These are phyloP conservation scores for Anoncus sp. DNA, from an alignment of 2,888 invertebrate species.

Conservation along the genomic window DNA sequence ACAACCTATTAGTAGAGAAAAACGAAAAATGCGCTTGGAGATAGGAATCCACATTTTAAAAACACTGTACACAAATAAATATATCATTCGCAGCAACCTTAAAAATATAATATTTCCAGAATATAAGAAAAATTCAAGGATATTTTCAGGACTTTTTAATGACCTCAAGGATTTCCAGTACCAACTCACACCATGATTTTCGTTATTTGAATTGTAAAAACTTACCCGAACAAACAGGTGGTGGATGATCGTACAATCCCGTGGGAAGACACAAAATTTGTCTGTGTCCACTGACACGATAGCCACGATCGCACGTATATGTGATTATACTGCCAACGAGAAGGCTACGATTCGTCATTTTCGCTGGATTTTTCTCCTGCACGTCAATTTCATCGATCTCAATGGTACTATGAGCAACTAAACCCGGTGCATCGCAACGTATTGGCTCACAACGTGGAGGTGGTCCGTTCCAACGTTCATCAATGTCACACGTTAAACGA, in stretches of 20 bases:
- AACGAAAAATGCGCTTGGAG: too few species aligned
- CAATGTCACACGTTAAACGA: constrained; percentile 94
- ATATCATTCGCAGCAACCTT: too few species aligned
- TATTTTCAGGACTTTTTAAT: too few species aligned
- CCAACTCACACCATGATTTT: too few species aligned
- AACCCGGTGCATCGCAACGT: constrained; percentile 77
- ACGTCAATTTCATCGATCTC: constrained; percentile 77
- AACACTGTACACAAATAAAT: too few species aligned
- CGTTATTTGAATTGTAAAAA: constrained; percentile 49
- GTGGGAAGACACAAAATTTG: constrained; percentile 89
- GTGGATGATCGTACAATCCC: constrained; percentile 91
- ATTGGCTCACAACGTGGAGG: constrained; percentile 92
- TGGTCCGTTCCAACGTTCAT: constrained; percentile 97
- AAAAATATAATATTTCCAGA: too few species aligned
- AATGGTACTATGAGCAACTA: constrained; percentile 75
- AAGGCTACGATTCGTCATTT: constrained; percentile 76
- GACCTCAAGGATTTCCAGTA: too few species aligned
- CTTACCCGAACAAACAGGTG: constrained; percentile 90
- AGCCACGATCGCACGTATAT: constrained; percentile 90
- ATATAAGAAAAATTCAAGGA: too few species aligned
- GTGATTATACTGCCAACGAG: constrained; percentile 89
- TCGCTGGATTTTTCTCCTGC: constrained; percentile 61
- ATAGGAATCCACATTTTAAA: too few species aligned
- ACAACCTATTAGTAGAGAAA: not conserved
- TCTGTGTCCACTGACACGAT: constrained; percentile 87